Base-by-base conservation (phyloP, 2,113 vertebrate genomes). In the Chrysochloris asiatica region DNA sequence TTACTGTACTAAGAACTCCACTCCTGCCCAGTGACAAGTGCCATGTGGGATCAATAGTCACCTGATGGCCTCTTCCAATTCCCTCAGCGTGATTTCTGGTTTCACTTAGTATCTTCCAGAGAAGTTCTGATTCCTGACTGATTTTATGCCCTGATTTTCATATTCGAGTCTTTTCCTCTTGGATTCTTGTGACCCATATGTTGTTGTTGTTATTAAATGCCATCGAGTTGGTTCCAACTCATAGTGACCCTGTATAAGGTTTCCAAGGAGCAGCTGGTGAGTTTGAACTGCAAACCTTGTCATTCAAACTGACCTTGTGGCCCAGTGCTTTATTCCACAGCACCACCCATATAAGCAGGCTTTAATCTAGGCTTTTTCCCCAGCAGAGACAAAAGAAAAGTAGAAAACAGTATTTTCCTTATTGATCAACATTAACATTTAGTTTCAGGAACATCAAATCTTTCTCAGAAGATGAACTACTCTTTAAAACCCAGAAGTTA, bases 261-360 rank as follows among this genome's bases (percentile, higher is more conserved):
- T n/a, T n/a, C n/a, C n/a, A n/a, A n/a, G n/a, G n/a, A n/a, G n/a
- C n/a, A n/a, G n/a, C n/a, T n/a, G n/a, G n/a, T n/a, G n/a, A n/a
- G n/a, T n/a, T n/a, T n/a, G n/a, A n/a, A n/a, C n/a, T n/a, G n/a
- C n/a, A n/a, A n/a, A n/a, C n/a, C n/a, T n/a, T n/a, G n/a, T n/a
- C n/a, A n/a, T n/a, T n/a, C n/a, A n/a, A n/a, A n/a, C n/a, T n/a
- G n/a, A n/a, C n/a, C n/a, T n/a, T n/a, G n/a, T n/a, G n/a, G n/a
- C n/a, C n/a, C n/a, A n/a, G n/a, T n/a, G n/a, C n/a, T n/a, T n/a
- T n/a, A n/a, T n/a, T n/a, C n/a, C n/a, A n/a, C n/a, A n/a, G n/a
- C n/a, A n/a, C n/a, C n/a, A n/a, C n/a, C n/a, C n/a, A 77, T 77
- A 75, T 92, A 95, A 93, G 59, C 7, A 71, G 12, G 9, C 10